phyloP scores from a whole-genome alignment of 1,140 invertebrate genomes.

The Drosophila leontia region DNA sequence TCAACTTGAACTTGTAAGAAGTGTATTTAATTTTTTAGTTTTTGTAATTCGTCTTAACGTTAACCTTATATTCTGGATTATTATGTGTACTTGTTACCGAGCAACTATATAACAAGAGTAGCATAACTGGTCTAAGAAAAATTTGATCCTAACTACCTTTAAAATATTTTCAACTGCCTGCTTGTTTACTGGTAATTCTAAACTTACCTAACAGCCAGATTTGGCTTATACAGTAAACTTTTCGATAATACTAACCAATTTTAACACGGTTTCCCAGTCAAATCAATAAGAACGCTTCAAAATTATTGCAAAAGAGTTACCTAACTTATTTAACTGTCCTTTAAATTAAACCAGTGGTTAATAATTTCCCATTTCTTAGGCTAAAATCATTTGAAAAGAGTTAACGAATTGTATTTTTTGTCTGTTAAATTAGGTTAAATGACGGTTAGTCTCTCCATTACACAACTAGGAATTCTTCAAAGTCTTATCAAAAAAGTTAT shows the following conservation, averaged over 20 bases:
- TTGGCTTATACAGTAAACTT: background rate
- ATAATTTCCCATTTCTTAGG: background rate
- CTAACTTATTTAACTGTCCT: background rate
- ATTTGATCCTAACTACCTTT: too few relatives aligned
- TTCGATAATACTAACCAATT: too few relatives aligned
- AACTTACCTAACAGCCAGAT: background rate
- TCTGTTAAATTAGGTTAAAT: background rate
- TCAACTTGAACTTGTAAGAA: conserved; percentile 29
- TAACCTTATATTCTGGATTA: conserved; percentile 37
- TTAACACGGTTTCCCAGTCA: background rate
- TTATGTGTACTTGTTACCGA: conserved; percentile 24
- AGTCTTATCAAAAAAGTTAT: background rate
- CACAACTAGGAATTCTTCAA: background rate
- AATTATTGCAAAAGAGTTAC: background rate
- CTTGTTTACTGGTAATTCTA: background rate
- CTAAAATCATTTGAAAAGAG: too few relatives aligned
- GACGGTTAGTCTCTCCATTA: too few relatives aligned
- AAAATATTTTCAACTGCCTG: background rate
- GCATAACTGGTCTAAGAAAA: background rate
- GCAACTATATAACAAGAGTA: conserved; percentile 30
- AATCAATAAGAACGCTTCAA: background rate
- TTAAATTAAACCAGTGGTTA: background rate
- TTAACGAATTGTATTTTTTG: background rate
- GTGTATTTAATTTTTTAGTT: conserved; percentile 36
- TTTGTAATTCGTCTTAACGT: conserved; percentile 37